phyloP scores from a whole-genome alignment of 2,888 invertebrate genomes.

The Lasioglossum marginatum region DNA sequence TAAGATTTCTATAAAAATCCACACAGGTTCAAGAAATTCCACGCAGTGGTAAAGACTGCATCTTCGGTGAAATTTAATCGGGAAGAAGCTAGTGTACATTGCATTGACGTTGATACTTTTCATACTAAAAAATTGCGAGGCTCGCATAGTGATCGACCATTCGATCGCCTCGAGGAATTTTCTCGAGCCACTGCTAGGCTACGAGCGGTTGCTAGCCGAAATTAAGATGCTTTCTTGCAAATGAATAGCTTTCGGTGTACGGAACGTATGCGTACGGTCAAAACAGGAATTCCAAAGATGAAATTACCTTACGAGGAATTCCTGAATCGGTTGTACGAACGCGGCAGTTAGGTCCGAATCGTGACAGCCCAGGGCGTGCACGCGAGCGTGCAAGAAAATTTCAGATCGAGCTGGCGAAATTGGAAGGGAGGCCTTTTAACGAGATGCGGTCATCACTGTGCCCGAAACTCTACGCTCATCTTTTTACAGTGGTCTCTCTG shows the following conservation, averaged over 20 bases:
- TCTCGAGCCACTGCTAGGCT: not conserved
- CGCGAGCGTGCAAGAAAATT: constrained; percentile 84
- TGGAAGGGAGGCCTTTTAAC: constrained; percentile 80
- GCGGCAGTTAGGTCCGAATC: constrained; percentile 82
- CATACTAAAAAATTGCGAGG: not conserved
- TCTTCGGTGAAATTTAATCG: not conserved
- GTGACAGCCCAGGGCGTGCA: constrained; percentile 84
- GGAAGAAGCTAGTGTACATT: not conserved
- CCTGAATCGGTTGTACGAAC: constrained; percentile 82
- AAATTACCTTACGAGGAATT: constrained; percentile 83
- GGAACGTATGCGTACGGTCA: constrained; percentile 72
- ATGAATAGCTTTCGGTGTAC: constrained; percentile 41
- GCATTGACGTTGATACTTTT: not conserved
- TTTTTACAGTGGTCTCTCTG: constrained; percentile 55
- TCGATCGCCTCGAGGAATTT: not conserved
- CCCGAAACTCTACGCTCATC: constrained; percentile 62
- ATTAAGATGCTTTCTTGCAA: constrained; percentile 55
- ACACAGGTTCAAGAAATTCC: not conserved
- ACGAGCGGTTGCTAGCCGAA: constrained; percentile 38
- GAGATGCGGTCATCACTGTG: constrained; percentile 77
- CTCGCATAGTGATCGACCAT: not conserved
- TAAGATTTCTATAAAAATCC: too few species aligned
- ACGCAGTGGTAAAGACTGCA: not conserved
- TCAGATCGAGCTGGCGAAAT: constrained; percentile 84
- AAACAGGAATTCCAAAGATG: constrained; percentile 81